These are phyloP conservation scores for Cyaniris semiargus DNA, from an alignment of 2,888 invertebrate genomes.

Conservation along the genomic window DNA sequence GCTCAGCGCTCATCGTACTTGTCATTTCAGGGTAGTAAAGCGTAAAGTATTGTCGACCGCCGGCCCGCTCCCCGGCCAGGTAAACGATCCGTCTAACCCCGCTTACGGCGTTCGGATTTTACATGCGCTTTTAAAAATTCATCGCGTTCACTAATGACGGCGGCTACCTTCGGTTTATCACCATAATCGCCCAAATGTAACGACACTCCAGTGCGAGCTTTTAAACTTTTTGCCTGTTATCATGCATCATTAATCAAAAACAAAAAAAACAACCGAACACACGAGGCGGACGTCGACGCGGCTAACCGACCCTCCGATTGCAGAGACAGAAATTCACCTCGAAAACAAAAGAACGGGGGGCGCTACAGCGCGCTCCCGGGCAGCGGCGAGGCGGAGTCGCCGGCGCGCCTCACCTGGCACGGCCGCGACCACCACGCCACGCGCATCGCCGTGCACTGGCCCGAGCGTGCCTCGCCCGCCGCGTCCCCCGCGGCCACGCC, in stretches of 20 bases:
- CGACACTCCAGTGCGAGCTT: background rate
- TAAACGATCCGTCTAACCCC: conserved; percentile 37
- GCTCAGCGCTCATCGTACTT: conserved; percentile 20
- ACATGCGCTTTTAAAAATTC: background rate
- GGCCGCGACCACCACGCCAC: conserved; percentile 75
- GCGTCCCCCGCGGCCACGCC: conserved; percentile 63
- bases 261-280: background rate
- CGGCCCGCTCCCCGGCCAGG: conserved; percentile 34
- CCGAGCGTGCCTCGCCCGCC: conserved; percentile 59
- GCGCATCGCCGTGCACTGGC: conserved; percentile 73
- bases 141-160: background rate
- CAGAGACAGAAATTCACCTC: conserved; percentile 74
- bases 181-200: background rate
- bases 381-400: conserved; percentile 49
- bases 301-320: conserved; percentile 50
- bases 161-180: background rate
- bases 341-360: conserved; percentile 59
- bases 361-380: conserved; percentile 66
- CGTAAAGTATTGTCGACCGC: conserved; percentile 40
- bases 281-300: conserved; percentile 23
- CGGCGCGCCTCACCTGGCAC: conserved; percentile 65
- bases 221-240: background rate
- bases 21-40: conserved; percentile 43
- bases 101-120: conserved; percentile 12
- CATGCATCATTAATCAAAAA: background rate